Percentiles rank a stretch among this genome's conserved stretches.
Evolutionary conservation across 2,888 invertebrate genomes (phyloP).

Genomic region (Melanostoma scalare): DNA sequence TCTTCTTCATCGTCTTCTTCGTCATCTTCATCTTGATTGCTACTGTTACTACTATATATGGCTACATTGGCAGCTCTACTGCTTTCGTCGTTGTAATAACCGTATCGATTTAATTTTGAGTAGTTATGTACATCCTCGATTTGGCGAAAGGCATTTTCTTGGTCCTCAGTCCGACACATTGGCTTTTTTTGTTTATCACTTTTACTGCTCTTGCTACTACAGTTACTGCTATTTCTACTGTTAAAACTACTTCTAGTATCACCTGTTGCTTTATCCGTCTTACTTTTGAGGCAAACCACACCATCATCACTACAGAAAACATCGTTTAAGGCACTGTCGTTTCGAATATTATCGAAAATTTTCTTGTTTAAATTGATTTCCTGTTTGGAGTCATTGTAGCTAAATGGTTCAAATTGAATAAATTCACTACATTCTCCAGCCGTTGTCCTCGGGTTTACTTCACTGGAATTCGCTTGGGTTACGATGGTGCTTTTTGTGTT

Average conservation of each 20-base stretch:
- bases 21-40: constrained; percentile 75
- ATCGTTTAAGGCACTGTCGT: constrained; percentile 55
- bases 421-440: constrained; percentile 22
- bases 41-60: constrained; percentile 72
- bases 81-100: constrained; percentile 74
- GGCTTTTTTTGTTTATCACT: constrained; percentile 46
- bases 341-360: constrained; percentile 22
- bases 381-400: constrained; percentile 6
- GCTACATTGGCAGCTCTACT: constrained; percentile 59
- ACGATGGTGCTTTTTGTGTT: constrained; percentile 1
- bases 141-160: constrained; percentile 81
- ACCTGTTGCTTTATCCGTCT: constrained; percentile 30
- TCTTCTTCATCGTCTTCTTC: constrained; percentile 74
- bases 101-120: constrained; percentile 79
- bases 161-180: constrained; percentile 79
- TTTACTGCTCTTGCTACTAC: constrained; percentile 33
- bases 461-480: constrained; percentile 7
- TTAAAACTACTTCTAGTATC: constrained; percentile 47
- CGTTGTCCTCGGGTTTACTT: background rate
- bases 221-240: constrained; percentile 34
- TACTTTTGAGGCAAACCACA: background rate
- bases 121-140: constrained; percentile 82
- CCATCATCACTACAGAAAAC: background rate
- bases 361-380: constrained; percentile 17
- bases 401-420: constrained; percentile 20